Base-by-base conservation (phyloP, 2,113 vertebrate species). In the Galemys pyrenaicus region DNA sequence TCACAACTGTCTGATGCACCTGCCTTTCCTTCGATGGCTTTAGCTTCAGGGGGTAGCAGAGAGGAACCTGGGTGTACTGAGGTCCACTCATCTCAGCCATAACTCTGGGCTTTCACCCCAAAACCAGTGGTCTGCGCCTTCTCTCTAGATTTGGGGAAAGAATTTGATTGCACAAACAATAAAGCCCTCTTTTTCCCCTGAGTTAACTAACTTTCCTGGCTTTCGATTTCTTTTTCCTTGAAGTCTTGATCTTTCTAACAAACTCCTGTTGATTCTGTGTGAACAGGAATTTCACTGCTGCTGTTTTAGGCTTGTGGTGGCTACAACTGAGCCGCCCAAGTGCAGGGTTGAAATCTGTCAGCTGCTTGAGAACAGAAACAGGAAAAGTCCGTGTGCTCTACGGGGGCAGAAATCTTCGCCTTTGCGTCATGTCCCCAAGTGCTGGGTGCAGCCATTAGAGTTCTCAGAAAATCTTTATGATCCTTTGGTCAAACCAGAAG, bases 401-500 rank as follows among this genome's bases (percentile, higher is more conserved):
- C 0, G 28, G 51, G n/a, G 30, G 51, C 60, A 77, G 13, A 65
- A 58, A 8, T 62, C 39, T 65, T 62, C 10, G 8, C 11, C 68
- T 77, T 60, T 0, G 0, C 10, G 56, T 78, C 56, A 13, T 0
- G 0, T 49, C 26, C 26, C 15, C 4, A 12, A 65, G 17, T 2
- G 0, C 49, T n/a, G 51, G 67, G 74, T 30, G 17, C 62, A 68
- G 46, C 62, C 35, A 3, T 46, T 20, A 49, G 8, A 32, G 41
- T 30, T 78, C 70, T 60, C 67, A 3, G 46, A 35, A 65, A n/a
- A 28, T 46, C 67, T 73, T 67, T 51, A 32, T 77, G 3, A 9
- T 81, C 62, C 68, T 88, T 85, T 44, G 39, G 32, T 54, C 58
- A 75, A 37, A 80, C n/a, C 12, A 78, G 44, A 41, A 56, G 20